phyloP scores from a whole-genome alignment of 1,140 invertebrate species.

The Heliconius congener region DNA sequence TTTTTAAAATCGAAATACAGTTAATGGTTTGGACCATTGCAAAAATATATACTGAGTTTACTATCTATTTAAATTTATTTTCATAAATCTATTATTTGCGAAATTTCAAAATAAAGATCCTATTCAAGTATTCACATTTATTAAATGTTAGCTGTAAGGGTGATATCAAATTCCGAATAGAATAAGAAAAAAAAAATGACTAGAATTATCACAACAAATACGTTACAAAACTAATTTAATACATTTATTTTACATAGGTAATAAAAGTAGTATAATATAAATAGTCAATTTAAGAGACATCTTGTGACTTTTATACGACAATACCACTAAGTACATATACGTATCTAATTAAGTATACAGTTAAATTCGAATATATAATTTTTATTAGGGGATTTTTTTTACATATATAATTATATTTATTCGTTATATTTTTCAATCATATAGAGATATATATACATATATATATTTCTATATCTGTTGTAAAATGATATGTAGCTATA shows the following conservation, averaged over 20 bases:
- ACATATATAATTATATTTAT: constrained; percentile 24
- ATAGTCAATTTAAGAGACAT: background rate
- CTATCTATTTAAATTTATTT: background rate
- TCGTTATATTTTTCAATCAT: constrained; percentile 12
- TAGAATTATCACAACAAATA: background rate
- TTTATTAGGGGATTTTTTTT: constrained; percentile 26
- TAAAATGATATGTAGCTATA: constrained; percentile 44
- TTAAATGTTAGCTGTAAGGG: too few species aligned
- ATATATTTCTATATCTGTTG: constrained; percentile 34
- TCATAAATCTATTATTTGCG: background rate
- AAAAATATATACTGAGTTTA: too few species aligned
- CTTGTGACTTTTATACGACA: background rate
- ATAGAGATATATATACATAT: background rate
- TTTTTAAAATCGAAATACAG: background rate
- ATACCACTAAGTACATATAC: background rate
- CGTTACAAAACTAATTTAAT: background rate
- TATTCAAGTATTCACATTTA: background rate
- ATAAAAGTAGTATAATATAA: background rate
- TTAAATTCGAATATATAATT: constrained; percentile 35
- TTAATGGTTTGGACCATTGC: background rate
- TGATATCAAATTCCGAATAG: too few species aligned
- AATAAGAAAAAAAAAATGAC: background rate
- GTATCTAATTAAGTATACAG: constrained; percentile 20
- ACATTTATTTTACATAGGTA: too few species aligned
- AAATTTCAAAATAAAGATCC: background rate